Evolutionary conservation across 2,113 vertebrate species (phyloP).

Genomic region (Myocastor coypus): DNA sequence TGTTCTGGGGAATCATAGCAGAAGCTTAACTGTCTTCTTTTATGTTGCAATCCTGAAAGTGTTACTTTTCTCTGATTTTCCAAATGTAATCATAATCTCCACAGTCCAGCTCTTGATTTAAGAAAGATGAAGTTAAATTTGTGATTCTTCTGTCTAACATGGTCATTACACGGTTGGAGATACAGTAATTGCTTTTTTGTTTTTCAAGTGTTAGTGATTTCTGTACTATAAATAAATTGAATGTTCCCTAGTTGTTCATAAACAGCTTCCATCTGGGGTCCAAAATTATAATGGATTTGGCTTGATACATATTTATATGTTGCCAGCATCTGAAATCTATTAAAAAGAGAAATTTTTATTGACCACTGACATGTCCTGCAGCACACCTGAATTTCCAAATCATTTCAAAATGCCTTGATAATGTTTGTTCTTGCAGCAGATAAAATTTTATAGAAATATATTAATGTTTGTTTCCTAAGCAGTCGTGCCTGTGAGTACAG

Average conservation of each 20-base stretch:
- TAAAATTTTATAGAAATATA: background rate
- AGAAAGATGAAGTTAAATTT: constrained; percentile 71
- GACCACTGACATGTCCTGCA: constrained; percentile 8
- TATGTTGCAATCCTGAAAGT: constrained; percentile 68
- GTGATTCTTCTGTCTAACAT: constrained; percentile 67
- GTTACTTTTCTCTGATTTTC: constrained; percentile 71
- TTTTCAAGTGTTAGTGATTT: constrained; percentile 76
- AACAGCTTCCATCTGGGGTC: constrained; percentile 79
- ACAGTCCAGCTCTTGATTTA: constrained; percentile 66
- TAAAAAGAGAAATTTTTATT: constrained; percentile 65
- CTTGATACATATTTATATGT: constrained; percentile 76
- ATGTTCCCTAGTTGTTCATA: constrained; percentile 73
- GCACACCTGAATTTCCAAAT: constrained; percentile 32
- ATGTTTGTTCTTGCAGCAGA: background rate
- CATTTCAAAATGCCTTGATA: constrained; percentile 33
- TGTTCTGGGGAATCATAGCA: constrained; percentile 39
- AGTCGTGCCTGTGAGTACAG: background rate
- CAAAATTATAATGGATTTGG: constrained; percentile 74
- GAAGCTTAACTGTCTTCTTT: constrained; percentile 54
- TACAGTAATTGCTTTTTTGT: constrained; percentile 75
- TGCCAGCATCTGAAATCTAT: constrained; percentile 56
- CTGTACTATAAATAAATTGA: constrained; percentile 79
- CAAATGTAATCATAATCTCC: constrained; percentile 67
- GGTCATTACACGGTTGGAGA: constrained; percentile 78
- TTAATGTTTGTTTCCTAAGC: background rate